Evolutionary conservation across 2,888 invertebrate genomes (phyloP), one percentile per base, ranked within the genome.

Genomic region (Phengaris arion): DNA sequence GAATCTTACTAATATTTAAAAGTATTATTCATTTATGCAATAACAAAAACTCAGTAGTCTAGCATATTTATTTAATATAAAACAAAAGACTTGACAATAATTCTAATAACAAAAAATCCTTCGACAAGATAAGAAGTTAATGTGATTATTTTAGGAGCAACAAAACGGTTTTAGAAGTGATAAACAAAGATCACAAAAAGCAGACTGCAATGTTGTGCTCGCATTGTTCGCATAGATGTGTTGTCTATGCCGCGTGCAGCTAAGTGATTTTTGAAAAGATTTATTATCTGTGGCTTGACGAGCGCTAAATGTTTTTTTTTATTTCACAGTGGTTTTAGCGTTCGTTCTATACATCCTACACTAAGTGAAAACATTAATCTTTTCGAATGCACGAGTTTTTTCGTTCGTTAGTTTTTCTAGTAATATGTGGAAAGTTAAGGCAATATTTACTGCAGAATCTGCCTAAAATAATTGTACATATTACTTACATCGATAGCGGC

Each of bases 211-310:
- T 75, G 77, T 78, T 79, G 79, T 78, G 77, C 78, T 68, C 54
- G 74, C 79, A 79, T 79, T 79, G 79, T 79, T 78, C 75, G 46
- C 74, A 70, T 75, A 75, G 76, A 77, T 77, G 78, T 55, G 76
- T 78, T 77, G 77, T 76, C 77, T 79, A 79, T 79, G 78, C 75
- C 74, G 64, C 64, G 64, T 64, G 64, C 74, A 76, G 69, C 70
- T 75, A 75, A 79, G 77, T 79, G 78, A 79, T 79, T 79, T 75
- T 76, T 76, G 76, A 72, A 76, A 77, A 78, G 79, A 79, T 79
- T 79, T 79, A 79, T 79, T 68, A 77, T 76, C 78, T 76, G 76
- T 77, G 76, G 76, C 76, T 69, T 70, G 57, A 75, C 57, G 69
- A 75, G 69, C 70, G 70, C 69, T 57, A 68, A 51, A 55, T 75